These are phyloP conservation scores for Hartigia nigra DNA, from an alignment of 2,888 invertebrate genomes.

Conservation along the genomic window DNA sequence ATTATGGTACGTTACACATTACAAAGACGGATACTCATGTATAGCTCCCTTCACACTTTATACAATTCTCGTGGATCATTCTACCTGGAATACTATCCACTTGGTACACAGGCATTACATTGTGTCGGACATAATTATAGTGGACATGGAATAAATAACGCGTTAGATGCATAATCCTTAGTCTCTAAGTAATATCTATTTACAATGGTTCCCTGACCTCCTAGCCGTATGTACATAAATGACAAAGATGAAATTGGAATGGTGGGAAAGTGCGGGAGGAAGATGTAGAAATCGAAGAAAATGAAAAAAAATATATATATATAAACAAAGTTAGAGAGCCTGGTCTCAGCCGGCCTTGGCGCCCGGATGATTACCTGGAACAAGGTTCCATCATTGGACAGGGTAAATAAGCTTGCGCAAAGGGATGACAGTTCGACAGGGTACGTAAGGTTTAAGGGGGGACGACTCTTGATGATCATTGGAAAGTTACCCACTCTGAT, in stretches of 20 bases:
- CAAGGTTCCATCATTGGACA: background rate
- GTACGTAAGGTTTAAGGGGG: background rate
- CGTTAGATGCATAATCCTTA: background rate
- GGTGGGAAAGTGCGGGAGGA: conserved; percentile 3
- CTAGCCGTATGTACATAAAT: background rate
- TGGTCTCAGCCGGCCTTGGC: background rate
- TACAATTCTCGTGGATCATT: background rate
- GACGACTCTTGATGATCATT: background rate
- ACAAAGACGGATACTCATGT: background rate
- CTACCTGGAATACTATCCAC: background rate
- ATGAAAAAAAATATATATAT: background rate
- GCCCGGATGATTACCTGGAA: background rate
- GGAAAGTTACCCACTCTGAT: conserved; percentile 46
- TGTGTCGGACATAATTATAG: background rate
- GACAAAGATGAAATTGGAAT: background rate
- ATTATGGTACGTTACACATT: conserved; percentile 29
- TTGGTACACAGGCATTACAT: background rate
- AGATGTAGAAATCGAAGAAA: conserved; percentile 3
- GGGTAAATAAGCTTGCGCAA: background rate
- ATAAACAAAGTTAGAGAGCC: background rate
- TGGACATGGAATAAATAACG: background rate
- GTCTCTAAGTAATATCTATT: background rate
- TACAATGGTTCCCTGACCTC: background rate
- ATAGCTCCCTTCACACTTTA: background rate
- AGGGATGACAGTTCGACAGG: too few relatives aligned